Evolutionary conservation across 2,888 invertebrate genomes (phyloP).

Genomic region (Callosobruchus maculatus): DNA sequence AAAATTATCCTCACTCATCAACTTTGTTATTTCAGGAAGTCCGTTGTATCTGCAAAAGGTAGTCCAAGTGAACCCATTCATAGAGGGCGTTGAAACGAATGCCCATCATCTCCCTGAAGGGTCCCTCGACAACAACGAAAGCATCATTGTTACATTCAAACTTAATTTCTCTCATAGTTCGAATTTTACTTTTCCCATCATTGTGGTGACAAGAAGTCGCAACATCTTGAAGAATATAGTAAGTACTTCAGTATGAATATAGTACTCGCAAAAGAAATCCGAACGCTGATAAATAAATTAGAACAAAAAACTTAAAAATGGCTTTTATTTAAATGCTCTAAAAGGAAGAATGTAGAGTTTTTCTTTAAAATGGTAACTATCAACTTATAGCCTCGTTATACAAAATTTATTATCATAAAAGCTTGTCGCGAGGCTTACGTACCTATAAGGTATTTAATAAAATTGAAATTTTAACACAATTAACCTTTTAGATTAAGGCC

Average conservation of each 20-base stretch:
- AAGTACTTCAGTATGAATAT: slow-evolving; percentile 11
- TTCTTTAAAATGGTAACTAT: too few relatives aligned
- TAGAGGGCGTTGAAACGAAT: background rate
- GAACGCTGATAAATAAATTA: too few relatives aligned
- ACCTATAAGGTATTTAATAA: too few relatives aligned
- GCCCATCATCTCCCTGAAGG: background rate
- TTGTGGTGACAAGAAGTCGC: slow-evolving; percentile 4
- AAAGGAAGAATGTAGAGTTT: too few relatives aligned
- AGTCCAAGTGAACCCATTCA: background rate
- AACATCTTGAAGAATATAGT: slow-evolving; percentile 23
- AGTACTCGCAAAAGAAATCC: too few relatives aligned
- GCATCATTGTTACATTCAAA: background rate
- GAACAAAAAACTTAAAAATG: too few relatives aligned
- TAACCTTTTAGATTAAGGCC: too few relatives aligned
- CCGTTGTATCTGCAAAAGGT: background rate
- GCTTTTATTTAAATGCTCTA: too few relatives aligned
- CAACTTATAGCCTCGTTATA: too few relatives aligned
- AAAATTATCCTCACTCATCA: background rate
- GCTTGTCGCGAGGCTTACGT: too few relatives aligned
- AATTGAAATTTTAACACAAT: too few relatives aligned
- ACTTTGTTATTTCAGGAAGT: background rate
- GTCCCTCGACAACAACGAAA: background rate
- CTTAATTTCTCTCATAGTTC: slow-evolving; percentile 15
- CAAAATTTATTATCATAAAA: too few relatives aligned
- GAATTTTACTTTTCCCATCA: slow-evolving; percentile 12